Evolutionary conservation across 2,888 invertebrate species (phyloP), one percentile per base, ranked within the genome.

Genomic region (Polietes domitor): DNA sequence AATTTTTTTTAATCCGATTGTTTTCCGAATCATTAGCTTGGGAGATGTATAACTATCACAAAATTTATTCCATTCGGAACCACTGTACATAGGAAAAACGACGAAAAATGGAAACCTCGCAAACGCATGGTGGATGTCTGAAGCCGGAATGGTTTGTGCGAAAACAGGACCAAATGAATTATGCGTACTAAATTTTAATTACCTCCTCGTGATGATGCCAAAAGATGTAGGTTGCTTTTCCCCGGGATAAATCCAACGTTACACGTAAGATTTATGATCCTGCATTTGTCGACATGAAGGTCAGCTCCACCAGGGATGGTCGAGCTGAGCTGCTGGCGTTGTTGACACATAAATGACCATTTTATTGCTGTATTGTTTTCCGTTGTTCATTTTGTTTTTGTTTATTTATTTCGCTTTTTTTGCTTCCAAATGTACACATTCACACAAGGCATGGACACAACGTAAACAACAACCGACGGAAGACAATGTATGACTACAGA

Each of bases 181-280:
- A 26, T 58, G 26, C 26, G 41, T 43, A 68, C 43, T 88, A 88
- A 88, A 89, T 96, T 96, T 94, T 88, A 90, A 89, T 96, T 94
- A 98, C 97, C 94, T 96, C 96, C 93, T 97, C 96, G 93, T 97
- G 97, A 94, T 97, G 97, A 94, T 97, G 97, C 97, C 97, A 98
- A 94, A 96, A 97, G 93, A 98, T 97, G 94, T 96, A 98, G 89
- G 97, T 97, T 89, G 98, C 97, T 86, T 97, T n/a, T 97, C 93
- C 96, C 96, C 74, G 96, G 96, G 92, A 96, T 96, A 92, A 95
- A 95, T 90, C 95, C 93, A 87, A 96, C 95, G 88, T 96, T 94
- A 92, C 96, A 96, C 87, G 96, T 96, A 90, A 96, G 94, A 93
- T 96, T 96, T 93, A 96, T 96, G 92, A 96, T 96, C 92, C 96